These are phyloP conservation scores for Akabosia matsudoensis DNA, from an alignment of 1,140 invertebrate species.

Conservation along the genomic window DNA sequence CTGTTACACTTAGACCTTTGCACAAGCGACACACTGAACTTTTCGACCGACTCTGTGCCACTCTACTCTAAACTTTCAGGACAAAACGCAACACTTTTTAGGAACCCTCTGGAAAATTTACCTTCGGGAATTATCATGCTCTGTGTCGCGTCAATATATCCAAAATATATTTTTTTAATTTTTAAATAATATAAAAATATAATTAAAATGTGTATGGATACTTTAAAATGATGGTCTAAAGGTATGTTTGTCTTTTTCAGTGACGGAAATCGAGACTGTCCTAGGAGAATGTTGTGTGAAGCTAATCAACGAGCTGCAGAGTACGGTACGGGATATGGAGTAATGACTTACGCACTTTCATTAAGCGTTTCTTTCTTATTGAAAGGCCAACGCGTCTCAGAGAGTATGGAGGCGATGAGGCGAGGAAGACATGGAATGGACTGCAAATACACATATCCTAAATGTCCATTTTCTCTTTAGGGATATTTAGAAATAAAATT, in stretches of 20 bases:
- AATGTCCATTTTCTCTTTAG: conserved; percentile 43
- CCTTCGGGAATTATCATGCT: too few species aligned
- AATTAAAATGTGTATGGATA: not conserved
- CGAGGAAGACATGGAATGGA: conserved; percentile 39
- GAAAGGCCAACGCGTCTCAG: conserved; percentile 34
- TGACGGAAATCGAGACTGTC: conserved; percentile 41
- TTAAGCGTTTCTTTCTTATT: conserved; percentile 39
- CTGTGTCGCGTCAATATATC: too few species aligned
- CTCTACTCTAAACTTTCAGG: too few species aligned
- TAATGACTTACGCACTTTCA: conserved; percentile 40
- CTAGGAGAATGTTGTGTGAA: conserved; percentile 39
- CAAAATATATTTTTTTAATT: not conserved
- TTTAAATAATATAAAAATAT: too few species aligned
- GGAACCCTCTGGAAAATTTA: too few species aligned
- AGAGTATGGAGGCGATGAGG: conserved; percentile 45
- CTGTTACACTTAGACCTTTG: too few species aligned
- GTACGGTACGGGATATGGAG: conserved; percentile 35
- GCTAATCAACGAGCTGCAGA: conserved; percentile 41
- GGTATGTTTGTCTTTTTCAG: conserved; percentile 23
- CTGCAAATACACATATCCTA: conserved; percentile 34
- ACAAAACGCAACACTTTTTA: too few species aligned
- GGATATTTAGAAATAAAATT: not conserved
- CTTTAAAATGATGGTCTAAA: not conserved
- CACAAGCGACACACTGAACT: too few species aligned
- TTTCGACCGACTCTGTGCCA: too few species aligned